Percentiles rank a stretch among this genome's conserved stretches.
Evolutionary conservation across 2,113 vertebrate species (phyloP).

Genomic region (Oreochromis aureus): DNA sequence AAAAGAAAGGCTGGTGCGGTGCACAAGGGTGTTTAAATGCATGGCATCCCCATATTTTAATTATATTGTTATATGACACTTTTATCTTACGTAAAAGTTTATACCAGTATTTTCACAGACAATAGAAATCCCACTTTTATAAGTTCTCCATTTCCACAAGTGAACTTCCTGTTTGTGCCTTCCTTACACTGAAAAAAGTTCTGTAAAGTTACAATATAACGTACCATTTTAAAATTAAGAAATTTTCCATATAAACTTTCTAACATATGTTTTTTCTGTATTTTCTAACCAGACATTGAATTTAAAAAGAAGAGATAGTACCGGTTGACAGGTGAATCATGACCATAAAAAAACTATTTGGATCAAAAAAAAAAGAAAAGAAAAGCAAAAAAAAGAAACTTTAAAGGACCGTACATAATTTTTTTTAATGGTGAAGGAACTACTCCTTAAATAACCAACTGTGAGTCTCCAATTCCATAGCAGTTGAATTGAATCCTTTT

Average conservation of each 20-base stretch:
- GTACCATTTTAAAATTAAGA: background rate
- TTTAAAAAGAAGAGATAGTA: accelerated
- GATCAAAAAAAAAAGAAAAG: background rate
- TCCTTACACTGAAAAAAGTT: background rate
- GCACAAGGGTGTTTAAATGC: background rate
- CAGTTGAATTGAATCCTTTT: background rate
- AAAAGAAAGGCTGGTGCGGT: background rate
- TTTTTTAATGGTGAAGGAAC: background rate
- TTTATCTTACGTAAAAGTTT: background rate
- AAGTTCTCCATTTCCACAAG: background rate
- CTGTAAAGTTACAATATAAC: background rate
- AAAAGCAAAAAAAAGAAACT: background rate
- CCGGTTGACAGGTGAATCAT: background rate
- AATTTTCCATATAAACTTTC: too few species aligned
- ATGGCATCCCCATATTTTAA: background rate
- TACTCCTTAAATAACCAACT: background rate
- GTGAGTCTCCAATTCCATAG: background rate
- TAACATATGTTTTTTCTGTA: background rate
- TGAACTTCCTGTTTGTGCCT: background rate
- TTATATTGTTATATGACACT: background rate
- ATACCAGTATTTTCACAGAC: background rate
- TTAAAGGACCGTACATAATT: background rate
- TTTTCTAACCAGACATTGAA: background rate
- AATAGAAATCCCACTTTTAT: background rate
- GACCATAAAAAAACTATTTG: background rate